Base-by-base conservation (phyloP, 1,140 invertebrate genomes). In the Pemphigus obesinymphae region DNA sequence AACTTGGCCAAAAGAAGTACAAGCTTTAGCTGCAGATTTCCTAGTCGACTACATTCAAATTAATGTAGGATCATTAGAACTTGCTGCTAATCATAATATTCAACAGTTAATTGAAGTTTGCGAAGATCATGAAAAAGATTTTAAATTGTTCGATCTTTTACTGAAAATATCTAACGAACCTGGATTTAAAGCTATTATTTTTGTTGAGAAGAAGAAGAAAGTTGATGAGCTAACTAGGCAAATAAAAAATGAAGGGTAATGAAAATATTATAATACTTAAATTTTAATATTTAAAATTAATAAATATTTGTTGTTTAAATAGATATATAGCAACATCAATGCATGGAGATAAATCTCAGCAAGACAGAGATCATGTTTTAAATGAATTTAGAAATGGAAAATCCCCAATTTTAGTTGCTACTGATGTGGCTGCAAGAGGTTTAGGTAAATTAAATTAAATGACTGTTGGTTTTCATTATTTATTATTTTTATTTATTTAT, bases 1-100 rank as follows among this genome's bases (percentile, higher is more conserved):
- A 3, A 99, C 98, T 1, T 99, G 98, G 98, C 98, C 98, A 0
- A 98, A 98, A 86, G 98, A 99, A 89, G 97, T 99, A 0, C 92
- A 94, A 84, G 92, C 92, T 84, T 88, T 99, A 75, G 98, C 98
- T 8, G 94, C 97, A 85, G 97, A 99, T 86, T 99, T 99, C 87
- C 89, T 99, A 2, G 92, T 93, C 83, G 94, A 99, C 86, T 98
- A 98, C 86, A 92, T 96, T 82, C 97, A 99, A 72, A 93, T 99
- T 66, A 99, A 98, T 87, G 96, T 99, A 86, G 98, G 98, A 17
- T 97, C 97, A 0, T 87, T 97, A 6, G 93, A 95, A 83, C 88
- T 99, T 20, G 92, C 95, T 26, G 98, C 98, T 7, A 99, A 99
- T 89, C 97, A 99, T 88, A 99, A 99, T 88, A 99, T 99, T 87